Evolutionary conservation across 2,888 invertebrate genomes (phyloP).

Genomic region (Rhaphigaster nebulosa): DNA sequence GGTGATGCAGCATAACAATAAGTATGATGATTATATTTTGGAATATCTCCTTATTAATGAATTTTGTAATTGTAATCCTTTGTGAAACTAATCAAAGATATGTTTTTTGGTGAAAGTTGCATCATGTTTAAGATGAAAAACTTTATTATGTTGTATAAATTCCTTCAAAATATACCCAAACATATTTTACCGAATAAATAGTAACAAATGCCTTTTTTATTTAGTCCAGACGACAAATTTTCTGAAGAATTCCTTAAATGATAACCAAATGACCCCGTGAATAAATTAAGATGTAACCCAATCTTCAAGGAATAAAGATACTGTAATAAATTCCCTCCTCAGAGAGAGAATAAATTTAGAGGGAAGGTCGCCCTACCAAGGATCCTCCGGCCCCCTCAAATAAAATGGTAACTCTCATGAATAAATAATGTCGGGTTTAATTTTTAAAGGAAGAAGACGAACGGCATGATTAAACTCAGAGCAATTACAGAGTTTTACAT

Average conservation of each 20-base stretch:
- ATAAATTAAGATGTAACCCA: neutral
- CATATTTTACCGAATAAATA: too few relatives aligned
- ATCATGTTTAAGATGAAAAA: too few relatives aligned
- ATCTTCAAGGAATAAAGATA: neutral
- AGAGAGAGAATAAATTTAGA: neutral
- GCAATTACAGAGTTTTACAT: neutral
- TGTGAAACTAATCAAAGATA: too few relatives aligned
- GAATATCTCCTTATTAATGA: too few relatives aligned
- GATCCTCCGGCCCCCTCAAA: neutral
- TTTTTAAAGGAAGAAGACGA: neutral
- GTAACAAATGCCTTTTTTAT: too few relatives aligned
- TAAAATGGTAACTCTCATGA: conserved; percentile 6
- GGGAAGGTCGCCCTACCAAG: neutral
- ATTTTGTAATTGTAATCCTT: too few relatives aligned
- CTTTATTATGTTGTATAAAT: too few relatives aligned
- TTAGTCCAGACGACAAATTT: neutral
- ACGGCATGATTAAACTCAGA: neutral
- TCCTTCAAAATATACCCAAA: too few relatives aligned
- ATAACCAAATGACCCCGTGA: neutral
- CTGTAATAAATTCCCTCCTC: neutral
- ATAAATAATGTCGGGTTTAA: conserved; percentile 3
- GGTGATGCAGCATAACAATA: too few relatives aligned
- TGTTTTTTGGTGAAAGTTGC: too few relatives aligned
- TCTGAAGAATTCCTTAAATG: neutral
- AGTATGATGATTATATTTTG: too few relatives aligned